A percentile compares a stretch with the other conserved stretches of the same genome.
Conservation (phyloP, 2,797 vertebrate genomes). For the Graptemys geographica region DNA sequence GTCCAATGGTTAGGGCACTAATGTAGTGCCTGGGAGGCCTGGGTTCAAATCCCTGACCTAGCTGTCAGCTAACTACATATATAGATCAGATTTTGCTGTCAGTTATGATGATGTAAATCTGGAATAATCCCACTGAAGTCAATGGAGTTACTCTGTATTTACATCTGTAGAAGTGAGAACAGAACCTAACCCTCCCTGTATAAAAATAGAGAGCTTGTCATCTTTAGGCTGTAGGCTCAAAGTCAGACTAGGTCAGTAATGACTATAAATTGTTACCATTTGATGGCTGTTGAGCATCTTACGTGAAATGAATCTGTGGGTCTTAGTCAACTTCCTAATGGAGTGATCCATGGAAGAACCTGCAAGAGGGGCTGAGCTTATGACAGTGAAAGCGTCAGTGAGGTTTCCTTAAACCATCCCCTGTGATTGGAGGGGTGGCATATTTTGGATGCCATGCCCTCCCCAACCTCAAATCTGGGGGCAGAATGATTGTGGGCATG, state of each 20-base stretch:
- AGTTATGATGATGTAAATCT: not conserved
- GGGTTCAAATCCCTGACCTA: not conserved
- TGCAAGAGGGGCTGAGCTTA: not conserved
- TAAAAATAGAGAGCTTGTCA: not conserved
- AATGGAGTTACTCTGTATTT: not conserved
- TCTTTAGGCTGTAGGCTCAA: not conserved
- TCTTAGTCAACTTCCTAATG: not conserved
- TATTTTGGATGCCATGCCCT: not conserved
- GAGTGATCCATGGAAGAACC: not conserved
- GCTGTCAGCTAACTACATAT: not conserved
- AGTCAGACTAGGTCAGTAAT: not conserved
- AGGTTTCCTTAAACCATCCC: not conserved
- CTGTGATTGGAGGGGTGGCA: not conserved
- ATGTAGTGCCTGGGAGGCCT: not conserved
- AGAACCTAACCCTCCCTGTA: not conserved
- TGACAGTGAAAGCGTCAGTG: not conserved
- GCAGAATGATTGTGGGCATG: not conserved
- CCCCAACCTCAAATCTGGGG: not conserved
- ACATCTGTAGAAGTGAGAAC: not conserved
- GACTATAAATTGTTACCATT: not conserved
- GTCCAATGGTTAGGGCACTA: not conserved
- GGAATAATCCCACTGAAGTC: not conserved
- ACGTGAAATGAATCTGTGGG: not conserved
- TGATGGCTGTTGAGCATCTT: not conserved
- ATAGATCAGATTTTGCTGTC: not conserved